phyloP scores from a whole-genome alignment of 2,888 invertebrate species.

The Scaeva pyrastri region DNA sequence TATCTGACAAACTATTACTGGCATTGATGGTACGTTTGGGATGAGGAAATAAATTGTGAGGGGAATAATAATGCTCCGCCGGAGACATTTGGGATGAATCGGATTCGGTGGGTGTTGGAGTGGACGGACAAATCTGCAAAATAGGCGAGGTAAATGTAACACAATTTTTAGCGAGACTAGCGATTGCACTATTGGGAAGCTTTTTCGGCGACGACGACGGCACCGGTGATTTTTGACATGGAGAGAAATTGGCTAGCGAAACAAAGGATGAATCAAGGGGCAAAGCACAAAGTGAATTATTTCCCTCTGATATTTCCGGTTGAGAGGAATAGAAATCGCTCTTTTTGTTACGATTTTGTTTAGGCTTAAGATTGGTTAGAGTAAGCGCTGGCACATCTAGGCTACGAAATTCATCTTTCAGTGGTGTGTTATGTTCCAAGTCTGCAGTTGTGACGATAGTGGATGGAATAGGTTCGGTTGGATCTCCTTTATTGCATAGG shows the following conservation, averaged over 20 bases:
- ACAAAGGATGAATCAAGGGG: conserved; percentile 70
- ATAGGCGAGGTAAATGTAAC: conserved; percentile 73
- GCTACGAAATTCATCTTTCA: conserved; percentile 36
- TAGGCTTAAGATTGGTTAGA: conserved; percentile 59
- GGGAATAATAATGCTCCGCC: conserved; percentile 28
- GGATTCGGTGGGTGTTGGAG: conserved; percentile 82
- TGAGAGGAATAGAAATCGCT: conserved; percentile 80
- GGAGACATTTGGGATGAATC: conserved; percentile 77
- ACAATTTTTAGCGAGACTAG: conserved; percentile 68
- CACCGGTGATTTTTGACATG: conserved; percentile 42
- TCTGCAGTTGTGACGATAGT: background rate
- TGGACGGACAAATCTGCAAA: conserved; percentile 81
- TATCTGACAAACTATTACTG: conserved; percentile 37
- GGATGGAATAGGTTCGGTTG: background rate
- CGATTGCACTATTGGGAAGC: conserved; percentile 55
- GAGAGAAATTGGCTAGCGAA: conserved; percentile 78
- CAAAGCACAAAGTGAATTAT: conserved; percentile 65
- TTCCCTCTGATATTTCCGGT: conserved; percentile 79
- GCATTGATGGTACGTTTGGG: conserved; percentile 26
- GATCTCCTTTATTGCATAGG: conserved; percentile 1
- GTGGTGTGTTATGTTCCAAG: background rate
- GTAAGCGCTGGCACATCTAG: conserved; percentile 58
- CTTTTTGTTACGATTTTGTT: conserved; percentile 38
- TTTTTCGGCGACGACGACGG: conserved; percentile 20
- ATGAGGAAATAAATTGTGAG: conserved; percentile 29